Base-by-base conservation (phyloP, 2,888 invertebrate genomes). In the Oscheius sp. region DNA sequence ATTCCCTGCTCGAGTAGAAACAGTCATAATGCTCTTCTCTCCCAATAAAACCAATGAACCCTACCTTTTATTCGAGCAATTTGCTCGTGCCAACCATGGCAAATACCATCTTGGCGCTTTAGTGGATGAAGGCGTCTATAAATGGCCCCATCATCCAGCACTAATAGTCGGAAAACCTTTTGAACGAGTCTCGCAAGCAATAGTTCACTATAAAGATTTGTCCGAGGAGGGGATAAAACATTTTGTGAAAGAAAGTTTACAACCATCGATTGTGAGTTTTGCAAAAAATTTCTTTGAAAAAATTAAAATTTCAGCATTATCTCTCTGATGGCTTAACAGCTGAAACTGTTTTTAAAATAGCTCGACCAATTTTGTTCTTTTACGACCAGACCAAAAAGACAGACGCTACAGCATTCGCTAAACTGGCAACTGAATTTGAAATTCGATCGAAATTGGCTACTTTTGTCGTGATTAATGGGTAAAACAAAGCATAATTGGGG, bases 91-190 rank as follows among this genome's bases (percentile, higher is more conserved):
- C 26, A 68, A 56, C 22, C 72, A 74, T 49, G 77, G 77, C 41
- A 64, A 64, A n/a, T 74, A 33, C 24, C 77, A 77, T 61, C 51
- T 77, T n/a, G 56, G 66, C 0, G 68, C 69, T 0, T 2, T 77
- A 61, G 64, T 77, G 0, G 56, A 65, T 0, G 26, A 61, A 17
- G 68, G 68, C 3, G 70, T 77, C 1, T 45, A 62, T 24, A 61
- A 67, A 45, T 76, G 76, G 75, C 61, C 72, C 9, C 50, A 65
- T 36, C 64, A 75, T 22, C 77, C 77, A 1, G 77, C 77, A 1
- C 69, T 77, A 8, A 71, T 77, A 44, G 72, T 75, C 4, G 71
- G 74, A 67, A 77, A 77, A 44, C 77, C 77, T 3, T 17, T 41
- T 0, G 77, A 77, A 41, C 30, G 41, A 24, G 70, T 66, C 36